Evolutionary conservation across 2,888 invertebrate species (phyloP).

Genomic region (Endotricha flammealis): DNA sequence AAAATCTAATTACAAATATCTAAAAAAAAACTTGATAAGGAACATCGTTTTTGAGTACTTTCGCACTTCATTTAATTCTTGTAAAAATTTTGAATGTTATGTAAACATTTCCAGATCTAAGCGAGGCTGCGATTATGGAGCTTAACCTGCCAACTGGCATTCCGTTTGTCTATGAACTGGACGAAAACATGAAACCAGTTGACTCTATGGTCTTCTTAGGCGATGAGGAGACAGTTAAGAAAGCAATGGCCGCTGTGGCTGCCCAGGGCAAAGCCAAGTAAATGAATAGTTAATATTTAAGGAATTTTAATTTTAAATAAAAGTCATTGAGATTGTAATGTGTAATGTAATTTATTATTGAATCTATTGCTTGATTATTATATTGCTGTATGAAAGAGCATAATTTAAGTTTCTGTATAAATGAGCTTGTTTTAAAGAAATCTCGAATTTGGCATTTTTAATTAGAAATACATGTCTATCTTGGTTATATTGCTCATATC

Average conservation of each 20-base stretch:
- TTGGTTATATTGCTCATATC: too few relatives aligned
- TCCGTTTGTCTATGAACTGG: constrained; percentile 87
- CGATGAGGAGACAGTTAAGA: constrained; percentile 86
- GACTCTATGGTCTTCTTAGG: constrained; percentile 86
- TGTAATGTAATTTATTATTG: too few relatives aligned
- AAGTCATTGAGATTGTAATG: constrained; percentile 1
- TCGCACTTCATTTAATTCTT: too few relatives aligned
- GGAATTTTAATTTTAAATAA: background rate
- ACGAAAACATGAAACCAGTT: constrained; percentile 82
- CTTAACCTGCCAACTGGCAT: constrained; percentile 89
- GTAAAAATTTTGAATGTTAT: constrained; percentile 91
- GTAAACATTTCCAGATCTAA: constrained; percentile 74
- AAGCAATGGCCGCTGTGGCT: constrained; percentile 87
- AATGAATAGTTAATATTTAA: constrained; percentile 17
- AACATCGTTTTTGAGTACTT: too few relatives aligned
- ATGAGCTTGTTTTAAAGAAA: background rate
- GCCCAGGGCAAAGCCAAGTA: constrained; percentile 87
- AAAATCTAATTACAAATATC: too few relatives aligned
- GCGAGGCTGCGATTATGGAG: constrained; percentile 84
- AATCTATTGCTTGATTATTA: too few relatives aligned
- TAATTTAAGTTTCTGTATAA: too few relatives aligned
- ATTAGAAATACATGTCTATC: too few relatives aligned
- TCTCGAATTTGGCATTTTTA: background rate
- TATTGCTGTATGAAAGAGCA: too few relatives aligned
- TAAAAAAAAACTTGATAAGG: too few relatives aligned